Evolutionary conservation across 2,797 vertebrate species (phyloP), one percentile per base, ranked within the genome.

Genomic region (Megaceryle alcyon): DNA sequence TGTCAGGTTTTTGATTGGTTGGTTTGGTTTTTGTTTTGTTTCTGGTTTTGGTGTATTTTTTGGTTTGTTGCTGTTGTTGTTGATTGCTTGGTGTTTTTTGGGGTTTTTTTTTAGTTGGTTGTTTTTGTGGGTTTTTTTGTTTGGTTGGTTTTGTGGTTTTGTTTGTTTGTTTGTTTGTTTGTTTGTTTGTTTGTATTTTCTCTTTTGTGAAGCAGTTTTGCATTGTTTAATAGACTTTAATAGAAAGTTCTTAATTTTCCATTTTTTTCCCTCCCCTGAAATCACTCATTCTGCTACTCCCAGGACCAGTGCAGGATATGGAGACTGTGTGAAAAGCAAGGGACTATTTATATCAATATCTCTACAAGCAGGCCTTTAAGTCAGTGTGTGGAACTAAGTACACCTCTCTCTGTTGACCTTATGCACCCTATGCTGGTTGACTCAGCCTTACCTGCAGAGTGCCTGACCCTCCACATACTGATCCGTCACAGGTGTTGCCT

Each of bases 351-450:
- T 57, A 81, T 37, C 57, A 61, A 65, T 59, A 63, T 17, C 15
- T 75, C 54, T 41, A n/a, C 29, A 66, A 80, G 73, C 84, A 85
- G 78, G 75, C 71, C 53, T 71, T 76, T 60, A 61, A 82, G 44
- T 3, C 56, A 37, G 43, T 10, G 12, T 51, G 88, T 79, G 78
- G n/a, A 82, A 76, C 65, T 75, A 64, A 85, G 57, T 48, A 51
- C 2, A 0, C 29, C 26, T 68, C 64, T 51, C 31, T 77, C 33
- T 86, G 68, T 37, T 61, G 75, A 69, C 78, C n/a, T 61, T 6
- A 1, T 69, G 23, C 37, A 49, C 76, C 25, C 1, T 2, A 26
- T 0, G 2, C 25, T 70, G 69, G 14, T 49, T 91, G 7, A 0
- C 35, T 59, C 76, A 63, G 16, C 65, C 65, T 88, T 73, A 70